phyloP scores from a whole-genome alignment of 2,113 vertebrate genomes.

The Dendropsophus ebraccatus region DNA sequence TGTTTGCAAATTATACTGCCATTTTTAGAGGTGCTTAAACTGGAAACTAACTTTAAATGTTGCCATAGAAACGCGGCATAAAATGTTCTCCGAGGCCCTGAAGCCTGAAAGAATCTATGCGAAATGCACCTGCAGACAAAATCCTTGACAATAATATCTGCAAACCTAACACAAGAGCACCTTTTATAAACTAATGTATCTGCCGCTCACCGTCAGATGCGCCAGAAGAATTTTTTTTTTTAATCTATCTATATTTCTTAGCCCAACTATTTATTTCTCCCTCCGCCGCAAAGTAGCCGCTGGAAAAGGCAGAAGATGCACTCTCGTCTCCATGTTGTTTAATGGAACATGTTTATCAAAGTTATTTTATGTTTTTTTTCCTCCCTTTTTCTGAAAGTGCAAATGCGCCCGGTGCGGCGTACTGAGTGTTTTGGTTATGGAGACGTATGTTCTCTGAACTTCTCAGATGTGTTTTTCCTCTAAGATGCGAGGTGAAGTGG shows the following conservation, averaged over 20 bases:
- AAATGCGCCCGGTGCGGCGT: not conserved
- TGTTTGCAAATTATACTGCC: slow-evolving; percentile 44
- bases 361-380: not conserved
- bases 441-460: not conserved
- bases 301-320: not conserved
- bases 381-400: not conserved
- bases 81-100: slow-evolving; percentile 19
- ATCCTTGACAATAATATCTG: slow-evolving; percentile 46
- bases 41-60: slow-evolving; percentile 57
- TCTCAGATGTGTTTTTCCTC: not conserved
- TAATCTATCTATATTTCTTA: not conserved
- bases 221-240: not conserved
- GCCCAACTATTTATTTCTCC: no score
- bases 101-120: slow-evolving; percentile 35
- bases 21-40: slow-evolving; percentile 52
- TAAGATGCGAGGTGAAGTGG: not conserved
- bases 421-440: not conserved
- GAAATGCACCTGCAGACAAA: slow-evolving; percentile 49
- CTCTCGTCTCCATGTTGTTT: not conserved
- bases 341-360: not conserved
- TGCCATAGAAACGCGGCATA: slow-evolving; percentile 54
- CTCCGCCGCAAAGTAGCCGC: not conserved
- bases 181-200: slow-evolving; percentile 15
- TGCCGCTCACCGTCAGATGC: not conserved
- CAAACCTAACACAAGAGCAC: not conserved